A percentile compares a stretch with the other conserved stretches of the same genome.
Evolutionary conservation across 2,797 vertebrate species (phyloP).

Genomic region (Artibeus jamaicensis): DNA sequence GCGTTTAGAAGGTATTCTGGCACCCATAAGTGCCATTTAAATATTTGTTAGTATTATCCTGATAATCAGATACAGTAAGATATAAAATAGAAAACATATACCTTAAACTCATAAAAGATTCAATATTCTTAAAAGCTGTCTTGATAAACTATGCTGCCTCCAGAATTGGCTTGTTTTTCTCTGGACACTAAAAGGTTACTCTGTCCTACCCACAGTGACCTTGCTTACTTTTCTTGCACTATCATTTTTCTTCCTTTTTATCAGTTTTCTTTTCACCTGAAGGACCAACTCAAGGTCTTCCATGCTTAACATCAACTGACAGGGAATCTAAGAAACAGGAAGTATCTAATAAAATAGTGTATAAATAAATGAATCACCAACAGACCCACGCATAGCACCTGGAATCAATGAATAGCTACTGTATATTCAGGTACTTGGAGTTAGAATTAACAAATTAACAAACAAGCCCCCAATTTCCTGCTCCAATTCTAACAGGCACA

Average conservation of each 20-base stretch:
- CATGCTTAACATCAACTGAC: not conserved
- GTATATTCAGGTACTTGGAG: not conserved
- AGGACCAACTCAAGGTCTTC: not conserved
- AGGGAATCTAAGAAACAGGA: not conserved
- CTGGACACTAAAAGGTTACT: not conserved
- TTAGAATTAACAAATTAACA: not conserved
- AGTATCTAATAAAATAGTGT: not conserved
- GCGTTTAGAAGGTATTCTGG: not conserved
- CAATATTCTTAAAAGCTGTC: not conserved
- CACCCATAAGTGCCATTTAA: not conserved
- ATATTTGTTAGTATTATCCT: not conserved
- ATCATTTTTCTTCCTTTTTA: not conserved
- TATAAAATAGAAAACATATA: not conserved
- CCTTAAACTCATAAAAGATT: not conserved
- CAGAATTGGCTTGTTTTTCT: not conserved
- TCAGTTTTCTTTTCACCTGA: conserved; percentile 9
- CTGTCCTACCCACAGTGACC: no score
- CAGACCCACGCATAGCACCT: conserved; percentile 69
- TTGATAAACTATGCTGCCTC: not conserved
- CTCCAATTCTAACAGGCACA: not conserved
- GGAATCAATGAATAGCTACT: conserved; percentile 27
- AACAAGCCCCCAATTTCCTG: not conserved
- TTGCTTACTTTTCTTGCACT: not conserved
- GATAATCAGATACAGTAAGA: not conserved
- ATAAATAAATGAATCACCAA: conserved; percentile 48